Conservation (phyloP, 1,140 invertebrate genomes). For the Penaeus chinensis region DNA sequence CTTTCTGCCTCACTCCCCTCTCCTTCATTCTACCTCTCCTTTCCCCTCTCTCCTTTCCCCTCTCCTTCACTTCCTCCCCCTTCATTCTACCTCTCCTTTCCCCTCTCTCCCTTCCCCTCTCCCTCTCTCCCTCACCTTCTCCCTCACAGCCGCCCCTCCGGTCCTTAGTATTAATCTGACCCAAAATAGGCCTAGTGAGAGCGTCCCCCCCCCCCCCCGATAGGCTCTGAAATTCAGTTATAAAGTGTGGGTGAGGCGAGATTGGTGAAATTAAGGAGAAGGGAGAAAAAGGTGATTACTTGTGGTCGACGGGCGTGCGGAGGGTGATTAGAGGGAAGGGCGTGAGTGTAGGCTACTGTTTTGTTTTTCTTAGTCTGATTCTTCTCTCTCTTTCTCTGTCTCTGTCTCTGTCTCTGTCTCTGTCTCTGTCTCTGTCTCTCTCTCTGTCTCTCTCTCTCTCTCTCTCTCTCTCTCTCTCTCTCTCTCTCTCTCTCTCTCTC, state of each 20-base stretch:
- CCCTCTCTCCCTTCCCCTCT: not conserved
- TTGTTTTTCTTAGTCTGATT: not conserved
- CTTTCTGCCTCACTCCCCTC: not conserved
- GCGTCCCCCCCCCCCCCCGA: not conserved
- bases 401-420: not conserved
- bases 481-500: not conserved
- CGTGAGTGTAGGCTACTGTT: too few relatives aligned
- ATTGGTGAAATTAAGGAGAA: not conserved
- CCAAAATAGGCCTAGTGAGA: not conserved
- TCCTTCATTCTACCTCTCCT: not conserved
- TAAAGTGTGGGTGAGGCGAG: not conserved
- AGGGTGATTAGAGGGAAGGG: not conserved
- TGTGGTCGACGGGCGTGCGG: not conserved
- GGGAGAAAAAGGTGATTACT: not conserved
- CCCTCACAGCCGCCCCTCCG: not conserved
- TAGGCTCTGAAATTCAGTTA: too few relatives aligned
- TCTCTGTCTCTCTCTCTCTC: not conserved
- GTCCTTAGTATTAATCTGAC: not conserved
- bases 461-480: too few relatives aligned
- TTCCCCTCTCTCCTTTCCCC: not conserved
- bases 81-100: not conserved
- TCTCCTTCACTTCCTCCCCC: not conserved
- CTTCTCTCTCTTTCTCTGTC: not conserved
- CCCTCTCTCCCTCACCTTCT: not conserved
- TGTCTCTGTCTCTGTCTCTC: not conserved